Percentiles rank a stretch among this genome's conserved stretches.
Evolutionary conservation across 1,140 invertebrate genomes (phyloP).

Genomic region (Drosophila sproati): DNA sequence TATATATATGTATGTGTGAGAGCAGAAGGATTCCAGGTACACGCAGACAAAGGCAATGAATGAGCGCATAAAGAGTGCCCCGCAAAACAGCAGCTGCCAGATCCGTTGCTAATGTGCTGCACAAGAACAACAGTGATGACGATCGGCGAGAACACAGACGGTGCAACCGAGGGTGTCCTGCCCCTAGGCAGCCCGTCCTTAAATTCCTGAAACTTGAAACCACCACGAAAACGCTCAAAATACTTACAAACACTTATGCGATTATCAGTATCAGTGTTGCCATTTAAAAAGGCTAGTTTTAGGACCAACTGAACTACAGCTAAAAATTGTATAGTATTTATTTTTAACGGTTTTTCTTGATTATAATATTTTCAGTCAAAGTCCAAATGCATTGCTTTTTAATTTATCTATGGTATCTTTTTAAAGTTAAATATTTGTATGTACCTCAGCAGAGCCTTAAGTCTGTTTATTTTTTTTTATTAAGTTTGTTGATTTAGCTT

Average conservation of each 20-base stretch:
- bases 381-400: too few relatives aligned
- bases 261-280: slow-evolving; percentile 1
- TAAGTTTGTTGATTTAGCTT: too few relatives aligned
- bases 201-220: slow-evolving; percentile 68
- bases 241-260: slow-evolving; percentile 1
- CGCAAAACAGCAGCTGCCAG: slow-evolving; percentile 58
- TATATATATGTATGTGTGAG: slow-evolving; percentile 13
- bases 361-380: too few relatives aligned
- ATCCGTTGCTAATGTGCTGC: slow-evolving; percentile 51
- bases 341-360: too few relatives aligned
- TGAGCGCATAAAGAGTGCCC: slow-evolving; percentile 39
- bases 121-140: not conserved
- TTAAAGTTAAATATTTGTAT: too few relatives aligned
- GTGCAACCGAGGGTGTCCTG: slow-evolving; percentile 35
- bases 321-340: too few relatives aligned
- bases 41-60: slow-evolving; percentile 41
- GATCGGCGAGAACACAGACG: slow-evolving; percentile 11
- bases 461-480: too few relatives aligned
- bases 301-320: not conserved
- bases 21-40: slow-evolving; percentile 49
- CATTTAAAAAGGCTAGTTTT: not conserved
- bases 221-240: slow-evolving; percentile 47
- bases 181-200: slow-evolving; percentile 15
- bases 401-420: too few relatives aligned
- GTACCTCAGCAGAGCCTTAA: too few relatives aligned